phyloP scores from a whole-genome alignment of 2,888 invertebrate species.

The Micropterix aruncella region DNA sequence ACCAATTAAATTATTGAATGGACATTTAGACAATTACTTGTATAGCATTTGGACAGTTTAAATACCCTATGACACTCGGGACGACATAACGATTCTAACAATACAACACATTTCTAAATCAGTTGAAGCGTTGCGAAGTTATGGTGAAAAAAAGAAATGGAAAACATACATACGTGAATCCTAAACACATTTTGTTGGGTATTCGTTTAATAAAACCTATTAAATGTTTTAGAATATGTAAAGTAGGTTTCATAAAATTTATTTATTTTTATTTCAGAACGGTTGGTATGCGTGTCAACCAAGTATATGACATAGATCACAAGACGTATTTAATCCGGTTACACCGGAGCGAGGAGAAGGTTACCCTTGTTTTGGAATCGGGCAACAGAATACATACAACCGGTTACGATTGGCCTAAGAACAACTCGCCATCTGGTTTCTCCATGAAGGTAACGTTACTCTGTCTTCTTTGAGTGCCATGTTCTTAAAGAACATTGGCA shows the following conservation, averaged over 20 bases:
- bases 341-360: conserved; percentile 77
- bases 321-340: conserved; percentile 88
- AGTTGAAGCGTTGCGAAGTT: no score
- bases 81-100: no score
- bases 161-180: no score
- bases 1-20: no score
- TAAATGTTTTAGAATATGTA: not conserved
- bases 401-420: conserved; percentile 97
- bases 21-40: no score
- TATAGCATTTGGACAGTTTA: no score
- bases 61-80: no score
- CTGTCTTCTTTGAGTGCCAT: conserved; percentile 2
- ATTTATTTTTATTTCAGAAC: conserved; percentile 36
- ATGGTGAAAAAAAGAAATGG: no score
- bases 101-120: no score
- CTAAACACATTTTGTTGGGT: no score
- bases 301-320: conserved; percentile 95
- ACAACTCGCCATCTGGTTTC: conserved; percentile 87
- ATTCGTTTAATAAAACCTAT: conserved; percentile 2
- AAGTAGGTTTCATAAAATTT: not conserved
- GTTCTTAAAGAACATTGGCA: no score
- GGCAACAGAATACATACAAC: conserved; percentile 90
- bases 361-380: conserved; percentile 81
- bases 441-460: conserved; percentile 74
- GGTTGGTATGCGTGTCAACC: conserved; percentile 86